phyloP scores from a whole-genome alignment of 1,140 invertebrate species.

The Apis laboriosa region DNA sequence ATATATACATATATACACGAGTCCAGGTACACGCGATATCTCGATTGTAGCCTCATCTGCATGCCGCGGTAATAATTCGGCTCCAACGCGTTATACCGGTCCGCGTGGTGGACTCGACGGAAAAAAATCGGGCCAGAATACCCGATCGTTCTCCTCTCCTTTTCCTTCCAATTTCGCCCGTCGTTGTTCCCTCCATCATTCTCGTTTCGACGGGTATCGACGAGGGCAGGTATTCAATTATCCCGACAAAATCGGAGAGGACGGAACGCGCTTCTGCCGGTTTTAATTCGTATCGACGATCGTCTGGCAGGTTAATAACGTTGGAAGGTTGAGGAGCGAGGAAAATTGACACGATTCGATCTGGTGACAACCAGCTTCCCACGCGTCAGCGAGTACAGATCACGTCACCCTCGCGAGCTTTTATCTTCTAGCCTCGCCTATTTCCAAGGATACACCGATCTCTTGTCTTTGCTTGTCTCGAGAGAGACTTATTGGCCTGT shows the following conservation, averaged over 20 bases:
- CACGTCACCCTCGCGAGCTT: neutral
- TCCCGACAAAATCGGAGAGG: conserved; percentile 49
- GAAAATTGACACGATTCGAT: neutral
- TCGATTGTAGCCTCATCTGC: conserved; percentile 68
- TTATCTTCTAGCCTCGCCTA: neutral
- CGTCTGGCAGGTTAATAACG: conserved; percentile 45
- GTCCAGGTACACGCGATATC: conserved; percentile 66
- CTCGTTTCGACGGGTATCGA: conserved; percentile 10
- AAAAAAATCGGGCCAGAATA: conserved; percentile 67
- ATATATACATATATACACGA: conserved; percentile 13
- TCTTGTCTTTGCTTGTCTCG: neutral
- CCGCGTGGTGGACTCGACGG: conserved; percentile 7
- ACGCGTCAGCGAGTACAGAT: neutral
- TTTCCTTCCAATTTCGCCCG: conserved; percentile 13
- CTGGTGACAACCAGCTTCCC: neutral
- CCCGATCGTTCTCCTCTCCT: conserved; percentile 49
- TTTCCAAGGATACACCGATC: neutral
- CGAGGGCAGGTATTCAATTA: conserved; percentile 57
- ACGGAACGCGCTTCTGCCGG: conserved; percentile 24
- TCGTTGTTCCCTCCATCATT: neutral
- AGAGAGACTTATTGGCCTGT: neutral
- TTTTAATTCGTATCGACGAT: conserved; percentile 54
- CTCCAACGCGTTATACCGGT: conserved; percentile 59
- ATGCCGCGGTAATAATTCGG: conserved; percentile 68
- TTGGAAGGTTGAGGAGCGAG: neutral